phyloP scores from a whole-genome alignment of 2,113 vertebrate species.

The Xerus inauris region DNA sequence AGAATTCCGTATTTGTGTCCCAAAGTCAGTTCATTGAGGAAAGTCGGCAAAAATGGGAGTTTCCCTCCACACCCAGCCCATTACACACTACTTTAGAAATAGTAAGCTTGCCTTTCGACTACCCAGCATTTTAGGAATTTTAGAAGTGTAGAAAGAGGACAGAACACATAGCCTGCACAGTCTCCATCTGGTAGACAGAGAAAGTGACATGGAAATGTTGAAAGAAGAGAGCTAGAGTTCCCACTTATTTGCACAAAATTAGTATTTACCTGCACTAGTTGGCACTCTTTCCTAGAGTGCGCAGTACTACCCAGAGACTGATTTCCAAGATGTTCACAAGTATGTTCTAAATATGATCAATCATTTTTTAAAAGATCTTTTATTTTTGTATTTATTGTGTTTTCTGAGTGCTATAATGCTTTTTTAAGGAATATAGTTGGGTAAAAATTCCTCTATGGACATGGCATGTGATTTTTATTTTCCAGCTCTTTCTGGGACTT shows the following conservation, averaged over 20 bases:
- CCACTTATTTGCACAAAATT: background rate
- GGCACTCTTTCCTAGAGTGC: background rate
- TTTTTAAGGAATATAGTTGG: conserved; percentile 78
- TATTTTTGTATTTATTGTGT: conserved; percentile 71
- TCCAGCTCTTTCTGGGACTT: conserved; percentile 72
- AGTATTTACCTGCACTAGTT: background rate
- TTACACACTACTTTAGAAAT: background rate
- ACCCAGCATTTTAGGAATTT: background rate
- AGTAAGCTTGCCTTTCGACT: background rate
- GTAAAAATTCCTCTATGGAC: conserved; percentile 76
- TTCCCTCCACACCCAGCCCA: background rate
- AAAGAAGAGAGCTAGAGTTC: background rate
- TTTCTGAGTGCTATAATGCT: conserved; percentile 75
- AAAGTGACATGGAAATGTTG: background rate
- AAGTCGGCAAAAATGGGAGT: background rate
- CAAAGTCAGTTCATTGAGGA: background rate
- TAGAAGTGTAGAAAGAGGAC: background rate
- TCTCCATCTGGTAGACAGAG: background rate
- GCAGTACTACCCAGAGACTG: background rate
- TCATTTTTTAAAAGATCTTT: conserved; percentile 40
- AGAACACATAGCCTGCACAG: background rate
- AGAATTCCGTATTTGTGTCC: background rate
- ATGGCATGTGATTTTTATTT: conserved; percentile 72
- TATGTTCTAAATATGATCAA: background rate
- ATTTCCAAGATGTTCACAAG: background rate